Evolutionary conservation across 2,113 vertebrate species (phyloP).

Genomic region (Gallinago paraguaiae): DNA sequence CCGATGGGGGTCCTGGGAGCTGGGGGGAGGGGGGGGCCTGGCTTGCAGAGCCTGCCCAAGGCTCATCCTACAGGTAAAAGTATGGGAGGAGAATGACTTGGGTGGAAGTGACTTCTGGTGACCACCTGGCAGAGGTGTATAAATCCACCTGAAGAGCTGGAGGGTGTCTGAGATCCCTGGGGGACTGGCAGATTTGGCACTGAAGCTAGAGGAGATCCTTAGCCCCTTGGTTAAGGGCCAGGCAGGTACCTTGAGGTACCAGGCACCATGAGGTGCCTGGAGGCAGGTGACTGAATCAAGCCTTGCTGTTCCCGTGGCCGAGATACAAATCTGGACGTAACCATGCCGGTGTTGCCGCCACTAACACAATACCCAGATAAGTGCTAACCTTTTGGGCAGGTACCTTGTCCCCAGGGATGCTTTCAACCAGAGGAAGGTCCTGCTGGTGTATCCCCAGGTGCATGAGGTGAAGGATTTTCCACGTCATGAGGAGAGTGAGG

Average conservation of each 20-base stretch:
- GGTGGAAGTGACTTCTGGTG: not conserved
- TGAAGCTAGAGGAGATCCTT: not conserved
- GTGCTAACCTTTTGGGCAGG: not conserved
- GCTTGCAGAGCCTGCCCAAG: not conserved
- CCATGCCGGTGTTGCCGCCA: not conserved
- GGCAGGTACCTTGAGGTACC: not conserved
- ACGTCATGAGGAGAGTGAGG: not conserved
- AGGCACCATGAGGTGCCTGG: not conserved
- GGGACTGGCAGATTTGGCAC: not conserved
- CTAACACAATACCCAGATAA: not conserved
- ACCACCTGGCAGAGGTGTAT: rapidly evolving
- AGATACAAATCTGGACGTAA: not conserved
- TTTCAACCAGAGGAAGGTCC: not conserved
- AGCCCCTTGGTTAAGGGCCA: not conserved
- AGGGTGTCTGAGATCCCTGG: rapidly evolving
- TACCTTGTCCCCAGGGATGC: not conserved
- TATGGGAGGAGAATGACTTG: not conserved
- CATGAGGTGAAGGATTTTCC: not conserved
- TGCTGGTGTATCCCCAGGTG: not conserved
- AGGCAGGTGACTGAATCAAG: not conserved
- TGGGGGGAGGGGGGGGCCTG: not conserved
- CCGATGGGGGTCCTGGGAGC: not conserved
- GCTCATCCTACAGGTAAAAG: not conserved
- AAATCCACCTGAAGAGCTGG: not conserved
- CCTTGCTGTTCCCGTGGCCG: not conserved